These are phyloP conservation scores for Musca domestica DNA, from an alignment of 1,140 invertebrate genomes.

Conservation along the genomic window DNA sequence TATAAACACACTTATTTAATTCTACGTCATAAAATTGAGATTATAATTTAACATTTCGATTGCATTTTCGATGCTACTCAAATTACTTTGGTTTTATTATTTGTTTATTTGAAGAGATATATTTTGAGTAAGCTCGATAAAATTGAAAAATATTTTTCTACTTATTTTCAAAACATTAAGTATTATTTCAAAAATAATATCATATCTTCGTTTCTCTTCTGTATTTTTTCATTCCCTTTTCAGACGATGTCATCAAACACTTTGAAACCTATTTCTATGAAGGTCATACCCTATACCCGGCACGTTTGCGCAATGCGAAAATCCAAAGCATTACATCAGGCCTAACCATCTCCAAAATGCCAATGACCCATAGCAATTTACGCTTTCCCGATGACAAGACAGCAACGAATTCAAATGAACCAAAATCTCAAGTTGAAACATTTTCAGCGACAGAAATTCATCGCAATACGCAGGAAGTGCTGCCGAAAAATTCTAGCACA, in stretches of 20 bases:
- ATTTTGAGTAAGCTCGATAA: too few relatives aligned
- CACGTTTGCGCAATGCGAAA: not conserved
- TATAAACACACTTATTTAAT: too few relatives aligned
- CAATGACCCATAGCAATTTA: constrained; percentile 33
- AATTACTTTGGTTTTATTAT: too few relatives aligned
- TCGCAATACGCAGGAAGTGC: not conserved
- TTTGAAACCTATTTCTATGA: constrained; percentile 44
- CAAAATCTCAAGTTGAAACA: constrained; percentile 46
- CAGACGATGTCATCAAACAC: constrained; percentile 48
- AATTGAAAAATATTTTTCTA: too few relatives aligned
- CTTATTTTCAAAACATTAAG: too few relatives aligned
- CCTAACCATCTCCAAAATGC: not conserved
- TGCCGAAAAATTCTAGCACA: too few relatives aligned
- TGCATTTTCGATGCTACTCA: too few relatives aligned
- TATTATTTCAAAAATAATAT: too few relatives aligned
- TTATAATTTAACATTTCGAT: too few relatives aligned
- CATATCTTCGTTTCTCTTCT: not conserved
- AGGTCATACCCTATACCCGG: constrained; percentile 18
- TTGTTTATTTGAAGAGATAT: too few relatives aligned
- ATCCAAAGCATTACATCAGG: constrained; percentile 10
- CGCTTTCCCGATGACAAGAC: constrained; percentile 33
- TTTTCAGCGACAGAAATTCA: constrained; percentile 46
- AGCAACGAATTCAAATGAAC: constrained; percentile 24
- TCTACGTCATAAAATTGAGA: too few relatives aligned
- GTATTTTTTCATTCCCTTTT: not conserved